Evolutionary conservation across 2,113 vertebrate species (phyloP).

Genomic region (Microtus oregoni): DNA sequence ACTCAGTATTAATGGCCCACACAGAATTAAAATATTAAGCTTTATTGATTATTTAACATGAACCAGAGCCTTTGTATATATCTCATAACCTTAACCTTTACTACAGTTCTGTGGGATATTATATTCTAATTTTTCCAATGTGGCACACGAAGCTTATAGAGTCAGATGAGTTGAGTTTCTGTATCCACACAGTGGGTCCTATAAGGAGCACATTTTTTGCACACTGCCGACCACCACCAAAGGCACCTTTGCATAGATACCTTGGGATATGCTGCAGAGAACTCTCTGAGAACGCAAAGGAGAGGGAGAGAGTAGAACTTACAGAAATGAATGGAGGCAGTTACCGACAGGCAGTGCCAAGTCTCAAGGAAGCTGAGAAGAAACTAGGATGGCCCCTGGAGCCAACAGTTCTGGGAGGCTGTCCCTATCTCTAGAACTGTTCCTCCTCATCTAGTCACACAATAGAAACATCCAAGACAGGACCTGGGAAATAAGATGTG

Average conservation of each 20-base stretch:
- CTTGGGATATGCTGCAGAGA: too few relatives aligned
- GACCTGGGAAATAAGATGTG: background rate
- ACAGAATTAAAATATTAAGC: background rate
- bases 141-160: background rate
- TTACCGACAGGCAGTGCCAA: background rate
- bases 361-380: background rate
- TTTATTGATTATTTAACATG: background rate
- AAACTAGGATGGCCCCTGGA: background rate
- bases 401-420: background rate
- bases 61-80: background rate
- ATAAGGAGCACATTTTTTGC: background rate
- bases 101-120: background rate
- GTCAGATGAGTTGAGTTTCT: background rate
- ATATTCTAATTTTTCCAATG: background rate
- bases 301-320: background rate
- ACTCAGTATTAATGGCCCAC: background rate
- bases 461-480: background rate
- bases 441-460: background rate
- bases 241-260: background rate
- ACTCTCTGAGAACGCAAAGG: background rate
- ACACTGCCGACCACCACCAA: background rate
- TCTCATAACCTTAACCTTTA: constrained; percentile 27
- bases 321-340: background rate
- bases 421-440: background rate
- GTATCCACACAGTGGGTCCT: background rate